These are phyloP conservation scores for Charaxes varanes DNA, from an alignment of 1,140 invertebrate species.

Conservation along the genomic window DNA sequence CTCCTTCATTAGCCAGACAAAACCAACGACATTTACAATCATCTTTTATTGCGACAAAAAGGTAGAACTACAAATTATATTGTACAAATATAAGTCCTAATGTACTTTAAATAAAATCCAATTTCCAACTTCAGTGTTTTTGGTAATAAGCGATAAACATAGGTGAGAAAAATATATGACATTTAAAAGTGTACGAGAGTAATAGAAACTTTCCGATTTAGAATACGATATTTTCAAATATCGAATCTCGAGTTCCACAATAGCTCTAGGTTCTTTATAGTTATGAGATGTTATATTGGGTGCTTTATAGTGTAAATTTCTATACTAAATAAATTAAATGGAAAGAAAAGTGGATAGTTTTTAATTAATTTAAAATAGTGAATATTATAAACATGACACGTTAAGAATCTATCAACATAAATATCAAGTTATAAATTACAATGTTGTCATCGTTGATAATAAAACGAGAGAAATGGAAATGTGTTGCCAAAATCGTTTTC, in stretches of 20 bases:
- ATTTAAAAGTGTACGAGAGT: conserved; percentile 45
- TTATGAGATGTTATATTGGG: neutral
- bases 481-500: conserved; percentile 13
- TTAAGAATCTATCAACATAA: conserved; percentile 13
- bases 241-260: conserved; percentile 23
- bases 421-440: conserved; percentile 17
- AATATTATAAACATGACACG: conserved; percentile 5
- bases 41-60: conserved; percentile 15
- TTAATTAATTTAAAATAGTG: conserved; percentile 1
- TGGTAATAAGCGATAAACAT: conserved; percentile 5
- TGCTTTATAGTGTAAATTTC: too few relatives aligned
- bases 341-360: neutral
- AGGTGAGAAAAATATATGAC: conserved; percentile 55
- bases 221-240: conserved; percentile 41
- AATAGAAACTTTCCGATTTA: conserved; percentile 29
- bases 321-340: neutral
- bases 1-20: conserved; percentile 58
- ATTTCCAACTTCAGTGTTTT: conserved; percentile 4
- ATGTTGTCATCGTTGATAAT: conserved; percentile 24
- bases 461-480: conserved; percentile 14
- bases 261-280: conserved; percentile 23
- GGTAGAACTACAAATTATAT: conserved; percentile 8
- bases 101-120: neutral
- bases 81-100: conserved; percentile 21
- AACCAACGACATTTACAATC: conserved; percentile 62